Evolutionary conservation across 2,113 vertebrate species (phyloP).

Genomic region (Clarias gariepinus): DNA sequence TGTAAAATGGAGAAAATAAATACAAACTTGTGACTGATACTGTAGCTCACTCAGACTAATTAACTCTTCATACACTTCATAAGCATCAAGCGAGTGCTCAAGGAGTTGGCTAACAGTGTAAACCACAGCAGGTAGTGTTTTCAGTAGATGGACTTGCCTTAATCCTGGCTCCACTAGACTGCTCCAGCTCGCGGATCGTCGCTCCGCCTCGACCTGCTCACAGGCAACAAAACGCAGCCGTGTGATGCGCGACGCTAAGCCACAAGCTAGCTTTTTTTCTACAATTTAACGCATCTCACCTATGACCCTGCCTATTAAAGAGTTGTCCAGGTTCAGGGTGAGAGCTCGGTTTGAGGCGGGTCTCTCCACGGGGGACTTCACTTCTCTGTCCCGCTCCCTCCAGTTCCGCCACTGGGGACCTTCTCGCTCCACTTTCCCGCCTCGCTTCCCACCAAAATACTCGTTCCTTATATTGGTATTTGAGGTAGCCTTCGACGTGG

Average conservation of each 20-base stretch:
- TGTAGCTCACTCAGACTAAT: not conserved
- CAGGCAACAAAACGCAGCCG: not conserved
- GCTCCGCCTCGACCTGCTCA: constrained; percentile 84
- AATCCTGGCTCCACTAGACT: constrained; percentile 81
- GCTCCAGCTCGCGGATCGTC: constrained; percentile 87
- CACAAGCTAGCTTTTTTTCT: not conserved
- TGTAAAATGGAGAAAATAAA: too few relatives aligned
- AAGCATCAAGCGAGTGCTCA: not conserved
- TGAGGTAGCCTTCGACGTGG: not conserved
- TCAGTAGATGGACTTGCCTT: constrained; percentile 70
- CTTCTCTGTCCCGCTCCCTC: not conserved
- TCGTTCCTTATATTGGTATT: not conserved
- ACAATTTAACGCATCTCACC: constrained; percentile 68
- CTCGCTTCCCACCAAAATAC: constrained; percentile 36
- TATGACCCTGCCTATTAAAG: constrained; percentile 76
- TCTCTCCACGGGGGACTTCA: not conserved
- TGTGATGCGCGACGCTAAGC: not conserved
- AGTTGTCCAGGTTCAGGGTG: constrained; percentile 71
- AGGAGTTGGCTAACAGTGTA: not conserved
- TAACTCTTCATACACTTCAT: not conserved
- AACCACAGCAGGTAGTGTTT: not conserved
- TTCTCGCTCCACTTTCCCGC: not conserved
- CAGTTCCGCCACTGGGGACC: constrained; percentile 28
- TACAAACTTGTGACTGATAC: not conserved
- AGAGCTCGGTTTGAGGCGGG: constrained; percentile 46